Evolutionary conservation across 2,797 vertebrate species (phyloP), one percentile per base, ranked within the genome.

Genomic region (Apodemus agrarius): DNA sequence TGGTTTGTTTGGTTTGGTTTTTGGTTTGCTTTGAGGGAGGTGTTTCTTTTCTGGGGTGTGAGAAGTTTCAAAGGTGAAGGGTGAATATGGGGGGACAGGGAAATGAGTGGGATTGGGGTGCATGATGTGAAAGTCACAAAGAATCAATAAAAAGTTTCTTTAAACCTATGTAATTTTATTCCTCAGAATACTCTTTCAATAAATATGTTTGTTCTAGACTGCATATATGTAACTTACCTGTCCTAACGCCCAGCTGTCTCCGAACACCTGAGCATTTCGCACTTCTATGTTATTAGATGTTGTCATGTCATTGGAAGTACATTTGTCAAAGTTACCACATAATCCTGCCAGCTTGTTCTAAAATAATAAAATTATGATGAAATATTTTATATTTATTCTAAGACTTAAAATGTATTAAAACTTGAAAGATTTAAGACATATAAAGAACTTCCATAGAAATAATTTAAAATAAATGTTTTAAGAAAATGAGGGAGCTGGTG

Each of bases 291-390:
- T 99, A 98, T 99, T 99, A 65, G 99, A 99, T 80, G 99, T 99
- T 92, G 99, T 99, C 98, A 99, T 99, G 96, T 99, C 99, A 96
- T 99, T 99, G 96, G 99, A 99, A 93, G 99, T 99, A 94, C 99
- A 99, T 96, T 99, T 99, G 98, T 99, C 99, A 99, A 99, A 99
- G 97, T 99, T 99, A 95, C 99, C 99, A 99, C 99, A 99, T 87
- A 99, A 98, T 82, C 99, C 99, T 97, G 98, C 98, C 86, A 99
- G 98, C 96, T 98, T 99, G 84, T 99, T 99, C 99, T 99, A 89
- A 84, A 98, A 92, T 57, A 96, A 97, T 80, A 95, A 14, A 83
- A 79, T 83, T 83, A 29, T 12, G 0, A 86, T 63, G 24, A 85
- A 76, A 91, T 11, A 57, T 31, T 80, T 52, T 92, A 2, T 57